Evolutionary conservation across 2,888 invertebrate genomes (phyloP).

Genomic region (Agrenia bidenticulata): DNA sequence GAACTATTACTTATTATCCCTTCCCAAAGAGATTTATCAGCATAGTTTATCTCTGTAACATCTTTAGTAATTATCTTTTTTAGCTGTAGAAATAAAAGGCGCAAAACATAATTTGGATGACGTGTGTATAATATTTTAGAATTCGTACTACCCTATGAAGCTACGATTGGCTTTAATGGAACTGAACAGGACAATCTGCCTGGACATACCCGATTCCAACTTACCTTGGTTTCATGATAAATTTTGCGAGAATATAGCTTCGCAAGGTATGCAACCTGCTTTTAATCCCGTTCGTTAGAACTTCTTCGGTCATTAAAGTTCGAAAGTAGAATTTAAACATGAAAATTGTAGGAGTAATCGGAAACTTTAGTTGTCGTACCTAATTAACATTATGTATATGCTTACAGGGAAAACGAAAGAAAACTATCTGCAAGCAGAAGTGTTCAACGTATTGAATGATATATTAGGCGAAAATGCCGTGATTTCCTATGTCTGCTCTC

Average conservation of each 20-base stretch:
- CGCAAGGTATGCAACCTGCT: conserved; percentile 56
- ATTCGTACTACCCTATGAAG: conserved; percentile 60
- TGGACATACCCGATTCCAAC: conserved; percentile 65
- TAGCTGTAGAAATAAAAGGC: background rate
- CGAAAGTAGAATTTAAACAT: background rate
- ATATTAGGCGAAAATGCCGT: conserved; percentile 51
- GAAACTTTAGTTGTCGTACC: background rate
- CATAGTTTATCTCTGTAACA: too few relatives aligned
- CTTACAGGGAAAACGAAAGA: conserved; percentile 43
- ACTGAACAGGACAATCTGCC: conserved; percentile 65
- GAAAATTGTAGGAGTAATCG: too few relatives aligned
- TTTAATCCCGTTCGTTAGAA: conserved; percentile 17
- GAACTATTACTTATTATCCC: background rate
- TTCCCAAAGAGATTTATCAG: background rate
- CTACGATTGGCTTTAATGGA: conserved; percentile 64
- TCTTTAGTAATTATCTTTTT: conserved; percentile 1
- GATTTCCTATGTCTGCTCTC: conserved; percentile 55
- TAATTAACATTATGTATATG: conserved; percentile 20
- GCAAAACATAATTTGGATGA: conserved; percentile 13
- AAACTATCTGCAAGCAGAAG: conserved; percentile 49
- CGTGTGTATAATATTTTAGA: conserved; percentile 55
- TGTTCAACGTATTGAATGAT: conserved; percentile 52
- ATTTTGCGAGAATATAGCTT: conserved; percentile 61
- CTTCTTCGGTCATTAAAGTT: background rate
- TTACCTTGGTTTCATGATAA: conserved; percentile 70